Conservation (phyloP, 2,113 vertebrate species). For the Tenebrosternarchus preto region DNA sequence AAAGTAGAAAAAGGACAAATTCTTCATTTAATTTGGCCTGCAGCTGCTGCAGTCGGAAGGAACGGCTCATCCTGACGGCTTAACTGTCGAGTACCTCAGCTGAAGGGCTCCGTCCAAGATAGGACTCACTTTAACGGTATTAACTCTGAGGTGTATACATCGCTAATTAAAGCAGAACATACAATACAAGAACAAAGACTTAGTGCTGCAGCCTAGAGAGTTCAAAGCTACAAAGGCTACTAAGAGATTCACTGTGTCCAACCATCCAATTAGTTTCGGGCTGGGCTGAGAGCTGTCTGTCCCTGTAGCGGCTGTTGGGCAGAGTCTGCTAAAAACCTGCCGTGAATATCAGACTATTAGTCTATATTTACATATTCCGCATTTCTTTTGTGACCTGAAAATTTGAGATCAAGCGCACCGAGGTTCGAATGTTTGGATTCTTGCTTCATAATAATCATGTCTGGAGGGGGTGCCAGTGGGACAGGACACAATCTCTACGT, state of each 20-base stretch:
- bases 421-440: not conserved
- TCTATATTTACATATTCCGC: not conserved
- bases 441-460: not conserved
- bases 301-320: no score
- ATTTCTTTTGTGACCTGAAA: slow-evolving; percentile 13
- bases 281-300: not conserved
- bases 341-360: not conserved
- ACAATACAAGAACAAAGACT: no score
- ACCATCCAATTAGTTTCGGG: not conserved
- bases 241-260: not conserved
- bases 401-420: not conserved
- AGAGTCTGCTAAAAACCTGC: no score
- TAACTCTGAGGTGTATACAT: no score
- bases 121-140: no score
- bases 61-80: not conserved
- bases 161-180: no score
- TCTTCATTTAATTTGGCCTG: not conserved
- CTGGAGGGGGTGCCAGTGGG: not conserved
- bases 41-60: not conserved
- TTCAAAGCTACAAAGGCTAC: not conserved
- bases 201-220: no score
- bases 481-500: not conserved
- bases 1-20: not conserved
- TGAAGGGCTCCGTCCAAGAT: no score
- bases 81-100: no score